Evolutionary conservation across 35 echinoderm and acorn worm species (phyloP), one percentile per base, ranked within the genome.

Genomic region (Lytechinus variegatus): DNA sequence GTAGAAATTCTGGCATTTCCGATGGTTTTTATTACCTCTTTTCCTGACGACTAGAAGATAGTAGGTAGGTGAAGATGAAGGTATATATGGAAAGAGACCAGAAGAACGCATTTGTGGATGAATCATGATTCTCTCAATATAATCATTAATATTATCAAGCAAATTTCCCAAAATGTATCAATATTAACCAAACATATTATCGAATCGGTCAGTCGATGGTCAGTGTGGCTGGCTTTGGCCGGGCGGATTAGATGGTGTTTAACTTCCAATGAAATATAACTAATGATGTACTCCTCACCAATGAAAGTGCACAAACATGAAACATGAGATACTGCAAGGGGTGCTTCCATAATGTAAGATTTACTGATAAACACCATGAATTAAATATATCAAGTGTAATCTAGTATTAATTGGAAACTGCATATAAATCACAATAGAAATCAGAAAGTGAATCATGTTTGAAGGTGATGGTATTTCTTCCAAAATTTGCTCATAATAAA

Each of bases 21-120:
- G 28, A 52, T 90, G 12, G 92, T n/a, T 93, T 93, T 93, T 19
- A 93, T 93, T 93, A 93, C 92, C 92, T 93, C 92, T 33, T 93
- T 93, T 93, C 92, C 92, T 54, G 92, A 93, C 92, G 92, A 93
- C 92, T 93, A 93, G 92, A 93, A 93, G 92, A 93, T 19, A 93
- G 55, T 93, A 57, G 92, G 53, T 93, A 54, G 33, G 33, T 44
- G 33, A 44, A 93, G 53, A 93, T 93, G 92, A 93, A 93, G 88
- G 52, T 79, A 90, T 93, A 93, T 93, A 93, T 93, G 92, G 54
- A 93, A 93, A 93, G 88, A 93, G 92, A 93, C 54, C 92, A 93
- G 92, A 93, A 93, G 92, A 79, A 93, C 57, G 92, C 53, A 90
- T 27, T 54, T 93, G 92, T 93, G 92, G 92, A 93, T 93, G 92